These are phyloP conservation scores for Sphaeridia pumilis DNA, from an alignment of 2,888 invertebrate species.

Conservation along the genomic window DNA sequence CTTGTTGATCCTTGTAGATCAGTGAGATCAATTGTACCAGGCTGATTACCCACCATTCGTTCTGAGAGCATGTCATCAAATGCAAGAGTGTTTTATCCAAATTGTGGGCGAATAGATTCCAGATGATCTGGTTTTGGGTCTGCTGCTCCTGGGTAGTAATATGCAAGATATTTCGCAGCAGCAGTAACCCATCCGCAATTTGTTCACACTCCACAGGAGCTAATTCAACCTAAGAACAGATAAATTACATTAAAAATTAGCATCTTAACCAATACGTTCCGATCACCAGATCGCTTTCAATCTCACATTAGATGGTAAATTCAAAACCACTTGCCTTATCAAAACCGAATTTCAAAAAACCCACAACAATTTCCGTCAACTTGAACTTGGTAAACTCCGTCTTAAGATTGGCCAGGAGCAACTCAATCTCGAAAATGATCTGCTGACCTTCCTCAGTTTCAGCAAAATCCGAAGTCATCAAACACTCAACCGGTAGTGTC, in stretches of 20 bases:
- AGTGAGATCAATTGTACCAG: conserved; percentile 64
- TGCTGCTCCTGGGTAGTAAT: conserved; percentile 50
- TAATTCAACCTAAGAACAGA: conserved; percentile 6
- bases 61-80: conserved; percentile 55
- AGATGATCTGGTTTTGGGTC: conserved; percentile 58
- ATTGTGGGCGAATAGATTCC: conserved; percentile 68
- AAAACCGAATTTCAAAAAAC: conserved; percentile 53
- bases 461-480: conserved; percentile 53
- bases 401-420: conserved; percentile 53
- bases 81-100: conserved; percentile 61
- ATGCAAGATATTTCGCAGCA: conserved; percentile 61
- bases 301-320: too few species aligned
- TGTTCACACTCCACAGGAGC: conserved; percentile 50
- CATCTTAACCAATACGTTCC: too few species aligned
- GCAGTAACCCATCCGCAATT: conserved; percentile 56
- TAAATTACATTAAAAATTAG: too few species aligned
- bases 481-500: conserved; percentile 62
- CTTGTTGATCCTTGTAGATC: conserved; percentile 67
- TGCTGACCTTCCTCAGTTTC: conserved; percentile 56
- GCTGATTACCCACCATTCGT: conserved; percentile 57
- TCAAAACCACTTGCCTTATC: conserved; percentile 38
- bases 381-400: conserved; percentile 55
- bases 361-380: conserved; percentile 55
- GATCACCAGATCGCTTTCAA: too few species aligned
- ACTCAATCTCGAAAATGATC: conserved; percentile 58